Evolutionary conservation across 2,888 invertebrate species (phyloP).

Genomic region (Tetranychus piercei): DNA sequence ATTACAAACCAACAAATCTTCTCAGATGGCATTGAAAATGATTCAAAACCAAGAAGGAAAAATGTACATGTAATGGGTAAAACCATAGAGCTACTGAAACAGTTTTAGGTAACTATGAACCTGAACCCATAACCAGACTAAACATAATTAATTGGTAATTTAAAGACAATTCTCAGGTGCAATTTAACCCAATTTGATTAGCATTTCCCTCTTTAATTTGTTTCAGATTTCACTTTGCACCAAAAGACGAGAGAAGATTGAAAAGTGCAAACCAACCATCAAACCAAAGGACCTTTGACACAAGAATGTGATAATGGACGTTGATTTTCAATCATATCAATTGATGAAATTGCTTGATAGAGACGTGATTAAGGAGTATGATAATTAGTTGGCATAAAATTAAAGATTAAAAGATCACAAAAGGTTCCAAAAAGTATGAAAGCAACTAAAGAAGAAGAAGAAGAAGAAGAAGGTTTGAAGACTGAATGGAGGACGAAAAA

Average conservation of each 20-base stretch:
- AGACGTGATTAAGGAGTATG: neutral
- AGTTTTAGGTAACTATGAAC: too few relatives aligned
- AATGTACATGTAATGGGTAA: too few relatives aligned
- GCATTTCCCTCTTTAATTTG: neutral
- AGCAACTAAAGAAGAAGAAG: neutral
- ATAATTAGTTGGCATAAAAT: neutral
- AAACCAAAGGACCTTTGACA: neutral
- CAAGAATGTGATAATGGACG: neutral
- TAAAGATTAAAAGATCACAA: neutral
- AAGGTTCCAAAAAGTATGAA: neutral
- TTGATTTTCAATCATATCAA: neutral
- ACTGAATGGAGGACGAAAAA: neutral
- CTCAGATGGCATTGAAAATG: too few relatives aligned
- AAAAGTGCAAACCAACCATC: neutral
- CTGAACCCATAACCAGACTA: too few relatives aligned
- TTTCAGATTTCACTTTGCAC: too few relatives aligned
- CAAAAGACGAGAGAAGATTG: neutral
- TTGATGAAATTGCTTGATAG: neutral
- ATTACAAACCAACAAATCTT: too few relatives aligned
- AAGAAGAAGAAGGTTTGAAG: neutral
- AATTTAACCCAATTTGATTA: neutral
- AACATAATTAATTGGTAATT: neutral
- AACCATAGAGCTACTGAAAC: too few relatives aligned
- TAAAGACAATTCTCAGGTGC: neutral
- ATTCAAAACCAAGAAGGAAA: too few relatives aligned